phyloP scores from a whole-genome alignment of 2,888 invertebrate species.

The Vesta saturnalis region DNA sequence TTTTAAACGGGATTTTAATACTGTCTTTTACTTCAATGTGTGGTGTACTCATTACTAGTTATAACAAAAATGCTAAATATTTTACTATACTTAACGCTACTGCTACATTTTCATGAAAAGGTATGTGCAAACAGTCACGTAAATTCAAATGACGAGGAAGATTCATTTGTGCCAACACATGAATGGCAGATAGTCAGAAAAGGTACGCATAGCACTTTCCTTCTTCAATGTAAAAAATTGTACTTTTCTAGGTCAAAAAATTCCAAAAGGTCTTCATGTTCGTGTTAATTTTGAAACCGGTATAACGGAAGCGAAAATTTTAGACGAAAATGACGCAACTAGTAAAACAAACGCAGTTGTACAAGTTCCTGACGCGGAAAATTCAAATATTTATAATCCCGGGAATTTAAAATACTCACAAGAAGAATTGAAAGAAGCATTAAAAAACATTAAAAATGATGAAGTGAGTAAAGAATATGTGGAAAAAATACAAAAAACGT shows the following conservation, averaged over 20 bases:
- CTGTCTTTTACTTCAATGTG: not conserved
- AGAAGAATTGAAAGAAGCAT: constrained; percentile 51
- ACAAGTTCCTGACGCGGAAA: constrained; percentile 39
- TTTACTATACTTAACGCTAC: not conserved
- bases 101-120: not conserved
- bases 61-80: not conserved
- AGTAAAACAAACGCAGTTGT: constrained; percentile 42
- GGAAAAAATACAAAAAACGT: constrained; percentile 61
- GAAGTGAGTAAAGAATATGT: constrained; percentile 47
- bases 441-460: constrained; percentile 60
- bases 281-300: constrained; percentile 81
- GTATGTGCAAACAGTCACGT: not conserved
- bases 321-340: constrained; percentile 62
- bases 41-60: not conserved
- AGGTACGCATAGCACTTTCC: constrained; percentile 60
- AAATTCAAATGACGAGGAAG: constrained; percentile 48
- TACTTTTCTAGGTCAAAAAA: constrained; percentile 69
- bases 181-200: constrained; percentile 73
- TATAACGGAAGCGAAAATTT: constrained; percentile 76
- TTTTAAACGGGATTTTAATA: too few relatives aligned
- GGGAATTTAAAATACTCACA: not conserved
- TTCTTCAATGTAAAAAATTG: not conserved
- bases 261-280: constrained; percentile 80
- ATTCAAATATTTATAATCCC: constrained; percentile 6
- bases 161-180: constrained; percentile 67